Conservation (phyloP, 2,113 vertebrate species). For the Myiozetetes cayanensis region DNA sequence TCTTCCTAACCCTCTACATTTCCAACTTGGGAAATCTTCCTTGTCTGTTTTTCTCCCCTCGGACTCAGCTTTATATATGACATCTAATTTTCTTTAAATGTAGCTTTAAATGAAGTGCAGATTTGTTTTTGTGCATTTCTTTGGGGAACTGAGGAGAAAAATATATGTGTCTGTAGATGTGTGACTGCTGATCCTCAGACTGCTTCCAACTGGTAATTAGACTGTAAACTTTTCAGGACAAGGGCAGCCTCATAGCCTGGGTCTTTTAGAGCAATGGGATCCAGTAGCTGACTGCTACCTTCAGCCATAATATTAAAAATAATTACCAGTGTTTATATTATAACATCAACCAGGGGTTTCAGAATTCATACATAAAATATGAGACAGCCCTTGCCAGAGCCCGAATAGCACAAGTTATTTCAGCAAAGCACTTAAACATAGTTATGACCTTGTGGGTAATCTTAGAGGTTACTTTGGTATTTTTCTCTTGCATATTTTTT, state of each 20-base stretch:
- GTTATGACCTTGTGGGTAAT: conserved; percentile 2
- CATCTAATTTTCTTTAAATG: background rate
- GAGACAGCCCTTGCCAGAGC: conserved; percentile 2
- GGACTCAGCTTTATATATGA: background rate
- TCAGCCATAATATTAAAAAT: conserved; percentile 22
- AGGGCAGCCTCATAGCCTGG: background rate
- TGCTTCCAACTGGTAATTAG: background rate
- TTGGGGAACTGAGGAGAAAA: background rate
- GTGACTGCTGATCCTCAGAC: background rate
- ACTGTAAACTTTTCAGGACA: background rate
- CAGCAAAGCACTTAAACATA: background rate
- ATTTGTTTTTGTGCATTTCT: background rate
- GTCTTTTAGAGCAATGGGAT: background rate
- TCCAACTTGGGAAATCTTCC: background rate
- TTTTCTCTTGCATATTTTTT: background rate
- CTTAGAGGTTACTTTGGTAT: background rate
- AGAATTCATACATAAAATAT: conserved; percentile 48
- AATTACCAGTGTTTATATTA: conserved; percentile 35
- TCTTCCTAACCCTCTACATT: background rate
- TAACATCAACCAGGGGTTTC: background rate
- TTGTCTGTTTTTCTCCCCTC: background rate
- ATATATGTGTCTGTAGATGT: background rate
- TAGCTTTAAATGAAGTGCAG: background rate
- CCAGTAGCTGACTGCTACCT: background rate
- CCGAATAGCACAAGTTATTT: background rate